Evolutionary conservation across 30 jellyfish, hydroid and myxozoan species (phyloP).

Genomic region (Aurelia sp.): DNA sequence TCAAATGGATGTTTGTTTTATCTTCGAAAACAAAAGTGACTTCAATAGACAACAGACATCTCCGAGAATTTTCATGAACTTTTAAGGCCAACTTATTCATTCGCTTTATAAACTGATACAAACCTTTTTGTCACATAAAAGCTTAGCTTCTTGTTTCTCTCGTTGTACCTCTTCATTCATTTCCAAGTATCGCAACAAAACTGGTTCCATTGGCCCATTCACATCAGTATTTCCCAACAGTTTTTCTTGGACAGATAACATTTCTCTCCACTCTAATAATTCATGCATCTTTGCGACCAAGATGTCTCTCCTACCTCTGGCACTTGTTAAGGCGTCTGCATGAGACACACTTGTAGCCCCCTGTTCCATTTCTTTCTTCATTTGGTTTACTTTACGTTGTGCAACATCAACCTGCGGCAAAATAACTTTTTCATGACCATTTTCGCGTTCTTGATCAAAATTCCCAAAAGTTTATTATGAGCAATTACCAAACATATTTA

Average conservation of each 20-base stretch:
- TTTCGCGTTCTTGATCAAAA: too few relatives aligned
- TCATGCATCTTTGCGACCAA: conserved; percentile 29
- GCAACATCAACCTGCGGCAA: conserved; percentile 65
- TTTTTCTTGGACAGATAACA: not conserved
- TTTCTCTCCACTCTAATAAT: conserved; percentile 61
- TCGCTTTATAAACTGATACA: too few relatives aligned
- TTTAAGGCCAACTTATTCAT: too few relatives aligned
- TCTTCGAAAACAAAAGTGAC: too few relatives aligned
- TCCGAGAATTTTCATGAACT: too few relatives aligned
- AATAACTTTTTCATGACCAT: too few relatives aligned
- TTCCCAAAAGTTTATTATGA: too few relatives aligned
- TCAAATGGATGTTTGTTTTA: too few relatives aligned
- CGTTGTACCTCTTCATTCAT: conserved; percentile 40
- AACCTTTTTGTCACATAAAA: conserved; percentile 67
- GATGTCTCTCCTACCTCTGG: conserved; percentile 60
- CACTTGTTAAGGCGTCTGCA: conserved; percentile 39
- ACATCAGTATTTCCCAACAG: not conserved
- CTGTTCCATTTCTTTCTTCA: conserved; percentile 25
- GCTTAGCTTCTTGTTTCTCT: conserved; percentile 44
- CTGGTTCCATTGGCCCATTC: conserved; percentile 37
- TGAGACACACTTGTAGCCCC: conserved; percentile 38
- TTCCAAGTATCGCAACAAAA: conserved; percentile 34
- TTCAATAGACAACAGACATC: too few relatives aligned
- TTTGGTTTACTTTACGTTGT: conserved; percentile 55
- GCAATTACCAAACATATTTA: too few relatives aligned